Evolutionary conservation across 2,113 vertebrate species (phyloP).

Genomic region (Ariopsis seemanni): DNA sequence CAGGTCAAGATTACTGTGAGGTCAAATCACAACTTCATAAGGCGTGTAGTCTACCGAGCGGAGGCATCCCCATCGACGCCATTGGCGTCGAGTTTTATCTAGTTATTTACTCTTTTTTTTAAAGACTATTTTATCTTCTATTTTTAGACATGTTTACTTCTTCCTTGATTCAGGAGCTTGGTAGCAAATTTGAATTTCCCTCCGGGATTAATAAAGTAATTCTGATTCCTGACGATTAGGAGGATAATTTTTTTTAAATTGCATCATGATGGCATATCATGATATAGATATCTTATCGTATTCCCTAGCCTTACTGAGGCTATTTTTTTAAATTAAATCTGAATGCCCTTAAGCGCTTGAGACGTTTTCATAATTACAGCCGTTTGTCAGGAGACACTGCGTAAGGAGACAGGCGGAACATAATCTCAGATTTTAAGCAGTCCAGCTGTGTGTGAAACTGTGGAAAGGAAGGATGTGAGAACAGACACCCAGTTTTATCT

Average conservation of each 20-base stretch:
- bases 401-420: conserved; percentile 7
- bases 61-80: no score
- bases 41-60: no score
- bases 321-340: not conserved
- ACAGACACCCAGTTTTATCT: conserved; percentile 56
- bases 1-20: no score
- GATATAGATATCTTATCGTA: not conserved
- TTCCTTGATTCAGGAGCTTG: no score
- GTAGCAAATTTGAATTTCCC: no score
- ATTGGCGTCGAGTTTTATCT: no score
- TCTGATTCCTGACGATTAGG: not conserved
- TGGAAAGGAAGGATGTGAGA: conserved; percentile 27
- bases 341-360: not conserved
- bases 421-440: conserved; percentile 31
- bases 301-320: not conserved
- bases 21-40: no score
- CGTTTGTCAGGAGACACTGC: conserved; percentile 20
- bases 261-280: not conserved
- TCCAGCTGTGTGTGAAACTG: conserved; percentile 16
- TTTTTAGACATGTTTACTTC: no score
- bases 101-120: no score
- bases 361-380: conserved; percentile 25
- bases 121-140: no score
- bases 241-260: not conserved
- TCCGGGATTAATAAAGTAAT: no score